Evolutionary conservation across 2,888 invertebrate species (phyloP), one percentile per base, ranked within the genome.

Genomic region (Lasioglossum zephyrum): DNA sequence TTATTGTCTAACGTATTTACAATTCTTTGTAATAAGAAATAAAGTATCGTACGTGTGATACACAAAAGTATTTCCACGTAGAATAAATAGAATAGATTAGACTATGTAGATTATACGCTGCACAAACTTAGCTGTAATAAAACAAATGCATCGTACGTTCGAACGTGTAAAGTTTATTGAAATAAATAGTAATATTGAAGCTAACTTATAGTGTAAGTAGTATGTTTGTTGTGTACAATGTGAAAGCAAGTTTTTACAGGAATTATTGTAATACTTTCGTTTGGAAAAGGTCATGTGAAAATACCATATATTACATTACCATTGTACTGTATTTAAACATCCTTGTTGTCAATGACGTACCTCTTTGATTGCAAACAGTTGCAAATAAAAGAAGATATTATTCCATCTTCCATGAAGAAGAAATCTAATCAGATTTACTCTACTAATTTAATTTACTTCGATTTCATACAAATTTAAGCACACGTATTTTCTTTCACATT

Each of bases 261-360:
- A 22, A 39, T 26, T 31, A 57, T 41, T 4, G 26, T 9, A 70
- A 53, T 53, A 79, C 39, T 69, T 60, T 77, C 31, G 16, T 73
- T 36, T 13, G 36, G n/a, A 39, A 75, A 76, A 77, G 78, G 57
- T 73, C 78, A 76, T 73, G 36, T 36, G 18, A 79, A 70, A 85
- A 76, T 22, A 63, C 57, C 36, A 36, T 49, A 6, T 47, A n/a
- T n/a, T n/a, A 49, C 16, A 31, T 31, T 31, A 49, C 16, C 47
- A 47, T 85, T 78, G 39, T 22, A 6, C n/a, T 26, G 39, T 31
- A 31, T 31, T 31, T 31, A 73, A 81, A 85, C 47, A 18, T 13
- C 6, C n/a, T 39, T 80, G n/a, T 53, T 36, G 44, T 63, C 69
- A 44, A 9, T 26, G n/a, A 63, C 26, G 13, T 77, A 49, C 5